Conservation (phyloP, 2,888 invertebrate genomes). For the Merodon equestris region DNA sequence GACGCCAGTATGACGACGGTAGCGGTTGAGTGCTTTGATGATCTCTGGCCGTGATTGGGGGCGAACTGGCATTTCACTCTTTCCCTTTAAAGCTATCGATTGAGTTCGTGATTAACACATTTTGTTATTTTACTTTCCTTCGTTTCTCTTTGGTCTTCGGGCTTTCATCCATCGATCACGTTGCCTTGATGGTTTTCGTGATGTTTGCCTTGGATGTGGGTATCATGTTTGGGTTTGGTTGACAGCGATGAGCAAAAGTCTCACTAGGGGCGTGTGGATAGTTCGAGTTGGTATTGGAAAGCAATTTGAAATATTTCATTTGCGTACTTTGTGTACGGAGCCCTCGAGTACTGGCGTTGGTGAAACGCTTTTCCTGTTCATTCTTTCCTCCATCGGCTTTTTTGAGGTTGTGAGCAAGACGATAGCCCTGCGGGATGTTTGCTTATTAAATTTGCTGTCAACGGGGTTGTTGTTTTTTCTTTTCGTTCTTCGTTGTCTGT, state of each 20-base stretch:
- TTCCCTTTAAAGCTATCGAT: slow-evolving; percentile 6
- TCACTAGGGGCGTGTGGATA: slow-evolving; percentile 31
- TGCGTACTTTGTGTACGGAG: slow-evolving; percentile 7
- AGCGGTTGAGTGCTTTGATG: neutral
- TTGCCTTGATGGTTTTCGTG: slow-evolving; percentile 59
- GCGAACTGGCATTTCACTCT: neutral
- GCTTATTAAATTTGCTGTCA: slow-evolving; percentile 7
- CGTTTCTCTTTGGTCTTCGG: slow-evolving; percentile 38
- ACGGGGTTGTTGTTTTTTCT: neutral
- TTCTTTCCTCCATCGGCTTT: no score
- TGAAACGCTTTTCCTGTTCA: no score
- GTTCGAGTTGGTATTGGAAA: slow-evolving; percentile 41
- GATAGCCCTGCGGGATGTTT: neutral
- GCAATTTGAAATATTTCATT: slow-evolving; percentile 37
- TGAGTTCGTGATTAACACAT: slow-evolving; percentile 46
- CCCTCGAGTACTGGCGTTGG: neutral
- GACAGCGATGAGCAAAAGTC: slow-evolving; percentile 7
- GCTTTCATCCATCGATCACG: slow-evolving; percentile 37
- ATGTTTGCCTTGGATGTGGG: no score
- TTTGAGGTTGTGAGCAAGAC: neutral
- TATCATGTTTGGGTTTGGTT: slow-evolving; percentile 17
- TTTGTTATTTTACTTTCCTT: slow-evolving; percentile 17
- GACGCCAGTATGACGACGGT: no score
- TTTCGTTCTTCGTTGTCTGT: neutral
- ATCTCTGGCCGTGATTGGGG: neutral